These are phyloP conservation scores for Atherinosoma microstoma DNA, from an alignment of 2,797 vertebrate genomes.

Conservation along the genomic window DNA sequence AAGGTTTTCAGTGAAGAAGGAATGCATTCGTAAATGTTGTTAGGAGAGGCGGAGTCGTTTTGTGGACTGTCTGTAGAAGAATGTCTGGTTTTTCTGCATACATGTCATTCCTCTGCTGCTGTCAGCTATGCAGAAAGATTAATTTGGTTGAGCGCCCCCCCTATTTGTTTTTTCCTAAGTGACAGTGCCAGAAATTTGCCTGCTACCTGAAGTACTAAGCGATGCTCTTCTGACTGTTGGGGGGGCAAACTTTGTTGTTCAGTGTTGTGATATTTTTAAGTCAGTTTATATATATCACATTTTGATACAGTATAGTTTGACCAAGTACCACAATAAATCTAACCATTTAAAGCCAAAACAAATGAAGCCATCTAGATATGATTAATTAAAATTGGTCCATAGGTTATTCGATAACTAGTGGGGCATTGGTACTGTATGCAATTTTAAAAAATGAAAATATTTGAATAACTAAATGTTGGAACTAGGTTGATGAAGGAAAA, in stretches of 20 bases:
- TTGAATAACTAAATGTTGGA: too few species aligned
- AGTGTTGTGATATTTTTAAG: not conserved
- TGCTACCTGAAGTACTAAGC: too few species aligned
- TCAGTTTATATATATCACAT: not conserved
- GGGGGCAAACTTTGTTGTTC: not conserved
- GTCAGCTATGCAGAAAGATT: conserved; percentile 59
- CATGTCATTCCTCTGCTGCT: conserved; percentile 66
- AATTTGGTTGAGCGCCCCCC: conserved; percentile 2
- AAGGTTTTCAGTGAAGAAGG: conserved; percentile 10
- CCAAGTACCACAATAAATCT: not conserved
- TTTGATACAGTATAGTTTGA: not conserved
- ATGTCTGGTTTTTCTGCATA: conserved; percentile 78
- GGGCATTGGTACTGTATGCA: not conserved
- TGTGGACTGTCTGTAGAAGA: conserved; percentile 42
- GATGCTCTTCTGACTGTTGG: not conserved
- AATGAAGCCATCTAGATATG: not conserved
- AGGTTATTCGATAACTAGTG: not conserved
- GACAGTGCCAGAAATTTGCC: not conserved
- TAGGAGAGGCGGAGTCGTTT: conserved; percentile 45
- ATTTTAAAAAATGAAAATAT: not conserved
- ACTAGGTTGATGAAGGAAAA: not conserved
- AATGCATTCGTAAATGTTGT: conserved; percentile 40
- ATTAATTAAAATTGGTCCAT: not conserved
- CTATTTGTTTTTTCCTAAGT: not conserved
- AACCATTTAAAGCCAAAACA: not conserved